Base-by-base conservation (phyloP, 1,140 invertebrate species). In the Vollenhovia emeryi region DNA sequence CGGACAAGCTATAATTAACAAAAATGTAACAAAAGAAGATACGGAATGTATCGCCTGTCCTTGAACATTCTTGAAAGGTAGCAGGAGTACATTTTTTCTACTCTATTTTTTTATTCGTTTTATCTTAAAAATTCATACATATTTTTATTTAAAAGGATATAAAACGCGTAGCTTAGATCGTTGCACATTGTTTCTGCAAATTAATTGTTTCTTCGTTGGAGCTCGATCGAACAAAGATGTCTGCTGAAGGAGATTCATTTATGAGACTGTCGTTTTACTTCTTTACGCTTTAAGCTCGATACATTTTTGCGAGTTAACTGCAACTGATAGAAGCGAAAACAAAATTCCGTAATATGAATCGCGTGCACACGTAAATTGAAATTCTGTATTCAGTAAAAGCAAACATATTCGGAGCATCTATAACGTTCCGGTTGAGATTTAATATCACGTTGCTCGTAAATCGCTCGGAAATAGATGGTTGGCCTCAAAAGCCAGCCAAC, bases 361-460 rank as follows among this genome's bases (percentile, higher is more conserved):
- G 21, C 21, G 18, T 27, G 24, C 1, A 30, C 4, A 33, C 18
- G 15, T 30, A 62, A 62, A 76, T 15, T 45, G 5, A 27, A 60
- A 43, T 43, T 6, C 11, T 43, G 15, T 78, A 50, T 64, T 78
- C n/a, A 50, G 4, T n/a, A 55, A 68, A 79, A 52, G 21, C 11
- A 30, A 59, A 27, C 15, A 48, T 21, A n/a, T 64, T 50, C 15
- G 5, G 1, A 66, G 60, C 43, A 43, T 78, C 15, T 18, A n/a
- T n/a, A 48, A 27, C 36, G 33, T 68, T 68, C 45, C 62, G 21
- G 15, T 68, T 24, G 15, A 68, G 21, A 52, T 68, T 52, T 68
- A 55, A 52, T 68, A 68, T 36, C n/a, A 40, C 40, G 33, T 68
- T 36, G 24, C 30, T 50, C 45, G 27, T 68, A 79, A 79, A 40